Percentiles rank a stretch among this genome's conserved stretches.
These are phyloP conservation scores for Bombus pascuorum DNA, from an alignment of 1,140 invertebrate genomes.

Conservation along the genomic window DNA sequence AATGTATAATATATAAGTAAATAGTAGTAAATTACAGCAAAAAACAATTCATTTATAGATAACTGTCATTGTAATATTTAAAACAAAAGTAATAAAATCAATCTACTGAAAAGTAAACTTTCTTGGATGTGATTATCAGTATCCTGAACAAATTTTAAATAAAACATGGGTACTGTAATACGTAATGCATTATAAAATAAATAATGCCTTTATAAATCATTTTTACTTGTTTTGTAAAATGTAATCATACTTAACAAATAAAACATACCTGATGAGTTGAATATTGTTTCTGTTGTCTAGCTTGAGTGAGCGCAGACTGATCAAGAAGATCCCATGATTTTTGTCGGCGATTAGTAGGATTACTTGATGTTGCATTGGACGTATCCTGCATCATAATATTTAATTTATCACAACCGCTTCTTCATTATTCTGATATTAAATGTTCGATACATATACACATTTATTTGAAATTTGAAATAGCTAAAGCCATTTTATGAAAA, in stretches of 20 bases:
- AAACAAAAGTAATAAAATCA: background rate
- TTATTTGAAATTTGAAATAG: no score
- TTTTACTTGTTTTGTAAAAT: no score
- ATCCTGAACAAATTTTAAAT: background rate
- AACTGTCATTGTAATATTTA: background rate
- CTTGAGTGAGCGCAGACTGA: constrained; percentile 89
- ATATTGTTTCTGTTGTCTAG: constrained; percentile 86
- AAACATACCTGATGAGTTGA: constrained; percentile 86
- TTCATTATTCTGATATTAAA: no score
- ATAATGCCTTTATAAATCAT: background rate
- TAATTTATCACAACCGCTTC: background rate
- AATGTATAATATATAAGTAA: background rate
- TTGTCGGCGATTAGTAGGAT: constrained; percentile 87
- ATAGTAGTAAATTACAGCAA: background rate
- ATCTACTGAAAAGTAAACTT: background rate
- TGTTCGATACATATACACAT: no score
- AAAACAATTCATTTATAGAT: background rate
- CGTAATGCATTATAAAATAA: background rate
- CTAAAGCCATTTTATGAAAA: no score
- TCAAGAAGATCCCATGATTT: constrained; percentile 96
- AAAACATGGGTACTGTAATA: background rate
- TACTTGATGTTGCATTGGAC: constrained; percentile 54
- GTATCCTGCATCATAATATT: constrained; percentile 56
- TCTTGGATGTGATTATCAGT: background rate
- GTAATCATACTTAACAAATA: background rate